Conservation (phyloP, 1,140 invertebrate genomes). For the Pseudomyrmex pallidus region DNA sequence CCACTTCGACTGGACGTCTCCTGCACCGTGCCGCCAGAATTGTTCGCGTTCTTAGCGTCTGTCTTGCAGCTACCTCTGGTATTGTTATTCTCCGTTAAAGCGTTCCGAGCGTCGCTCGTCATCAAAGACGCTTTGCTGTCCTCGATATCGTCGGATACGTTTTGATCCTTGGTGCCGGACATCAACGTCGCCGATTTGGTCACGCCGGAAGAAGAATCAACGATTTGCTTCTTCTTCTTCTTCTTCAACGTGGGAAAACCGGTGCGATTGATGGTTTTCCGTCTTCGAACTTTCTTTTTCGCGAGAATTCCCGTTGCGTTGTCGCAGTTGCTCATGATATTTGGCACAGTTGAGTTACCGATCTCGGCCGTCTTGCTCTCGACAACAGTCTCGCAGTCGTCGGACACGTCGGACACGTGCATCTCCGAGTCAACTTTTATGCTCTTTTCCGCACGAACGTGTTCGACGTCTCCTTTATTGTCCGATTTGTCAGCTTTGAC, state of each 20-base stretch:
- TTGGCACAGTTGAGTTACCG: conserved; percentile 59
- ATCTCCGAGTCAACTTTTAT: conserved; percentile 65
- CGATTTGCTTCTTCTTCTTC: conserved; percentile 91
- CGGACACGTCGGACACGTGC: conserved; percentile 25
- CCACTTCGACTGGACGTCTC: conserved; percentile 43
- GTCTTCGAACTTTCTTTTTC: conserved; percentile 89
- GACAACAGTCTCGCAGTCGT: conserved; percentile 10
- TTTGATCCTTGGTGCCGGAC: conserved; percentile 14
- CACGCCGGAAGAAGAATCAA: background rate
- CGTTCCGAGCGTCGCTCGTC: background rate
- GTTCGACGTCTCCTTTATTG: conserved; percentile 65
- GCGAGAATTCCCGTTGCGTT: conserved; percentile 66
- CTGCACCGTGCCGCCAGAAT: conserved; percentile 4
- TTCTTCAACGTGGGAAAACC: conserved; percentile 94
- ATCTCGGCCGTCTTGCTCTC: conserved; percentile 58
- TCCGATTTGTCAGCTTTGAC: conserved; percentile 65
- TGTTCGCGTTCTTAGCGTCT: conserved; percentile 34
- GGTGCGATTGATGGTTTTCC: conserved; percentile 93
- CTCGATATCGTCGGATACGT: conserved; percentile 49
- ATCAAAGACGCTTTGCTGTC: conserved; percentile 58
- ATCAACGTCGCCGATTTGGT: conserved; percentile 21
- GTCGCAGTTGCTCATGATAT: conserved; percentile 60
- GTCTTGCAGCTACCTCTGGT: background rate
- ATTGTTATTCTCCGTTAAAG: conserved; percentile 1
- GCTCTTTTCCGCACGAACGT: conserved; percentile 58